Conservation (phyloP, 2,797 vertebrate genomes). For the Morelia viridis region DNA sequence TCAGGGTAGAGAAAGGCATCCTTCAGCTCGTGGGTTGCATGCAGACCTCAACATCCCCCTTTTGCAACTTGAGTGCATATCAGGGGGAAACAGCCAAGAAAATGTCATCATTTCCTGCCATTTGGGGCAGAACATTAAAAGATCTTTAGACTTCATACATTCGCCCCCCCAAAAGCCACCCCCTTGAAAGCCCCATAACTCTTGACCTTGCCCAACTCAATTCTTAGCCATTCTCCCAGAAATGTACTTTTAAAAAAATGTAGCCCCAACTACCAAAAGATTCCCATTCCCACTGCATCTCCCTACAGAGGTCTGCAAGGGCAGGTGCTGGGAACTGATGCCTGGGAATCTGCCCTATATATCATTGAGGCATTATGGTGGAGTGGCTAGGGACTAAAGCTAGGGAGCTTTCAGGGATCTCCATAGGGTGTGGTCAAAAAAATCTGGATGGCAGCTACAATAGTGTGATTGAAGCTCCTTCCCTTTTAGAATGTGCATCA, state of each 20-base stretch:
- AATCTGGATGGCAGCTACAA: background rate
- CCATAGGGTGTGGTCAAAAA: background rate
- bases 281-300: background rate
- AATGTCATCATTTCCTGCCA: too few relatives aligned
- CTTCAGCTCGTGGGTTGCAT: too few relatives aligned
- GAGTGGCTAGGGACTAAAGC: background rate
- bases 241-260: background rate
- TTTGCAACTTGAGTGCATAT: too few relatives aligned
- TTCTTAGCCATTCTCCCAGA: background rate
- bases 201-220: background rate
- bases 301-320: background rate
- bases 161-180: background rate
- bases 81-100: too few relatives aligned
- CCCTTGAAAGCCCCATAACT: background rate
- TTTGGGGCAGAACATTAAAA: too few relatives aligned
- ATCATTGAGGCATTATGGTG: background rate
- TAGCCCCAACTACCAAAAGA: background rate
- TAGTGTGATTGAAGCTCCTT: background rate
- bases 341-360: background rate
- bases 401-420: background rate
- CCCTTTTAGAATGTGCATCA: too few relatives aligned
- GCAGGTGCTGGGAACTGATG: background rate
- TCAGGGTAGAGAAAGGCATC: too few relatives aligned
- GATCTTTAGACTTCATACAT: too few relatives aligned
- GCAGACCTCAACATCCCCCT: too few relatives aligned